Evolutionary conservation across 2,113 vertebrate species (phyloP), one percentile per base, ranked within the genome.

Genomic region (Rissa tridactyla): DNA sequence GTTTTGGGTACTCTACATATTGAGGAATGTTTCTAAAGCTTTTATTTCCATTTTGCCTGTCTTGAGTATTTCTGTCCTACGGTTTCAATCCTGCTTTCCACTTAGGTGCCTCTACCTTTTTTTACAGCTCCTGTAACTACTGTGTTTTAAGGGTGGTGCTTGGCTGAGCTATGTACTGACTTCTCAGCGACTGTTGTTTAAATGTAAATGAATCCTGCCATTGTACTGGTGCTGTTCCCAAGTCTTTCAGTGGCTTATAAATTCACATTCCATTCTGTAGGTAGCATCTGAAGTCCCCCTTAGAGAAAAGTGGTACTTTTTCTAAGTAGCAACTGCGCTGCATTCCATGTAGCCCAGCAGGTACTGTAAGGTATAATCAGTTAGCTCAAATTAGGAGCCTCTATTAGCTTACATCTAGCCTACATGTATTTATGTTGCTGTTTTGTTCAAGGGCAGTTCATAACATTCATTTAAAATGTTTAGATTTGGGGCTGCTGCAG

Each of bases 141-240:
- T 8, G 0, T 17, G 10, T 77, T 90, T 84, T 58, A 32, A 16
- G 47, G 8, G 78, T 17, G 80, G 57, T 30, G 58, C 71, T 62
- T 10, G 18, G 55, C 81, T 52, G 61, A 83, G 79, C 82, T 40
- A 15, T 40, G 38, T 34, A 15, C 46, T 61, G 77, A 68, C 75
- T 72, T 85, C 91, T 81, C 62, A 6, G 46, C 72, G 55, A 22
- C 88, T 16, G 60, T 68, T 77, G 79, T 92, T 93, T 69, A 84
- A 68, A 90, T 86, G 91, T 80, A 88, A 86, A 92, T 94, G 72
- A 95, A 87, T 94, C 66, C 76, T 86, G 81, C 16, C 61, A 7
- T 68, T 92, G 62, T 80, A 34, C 69, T 86, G 70, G 32, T 91
- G 70, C 51, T 85, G 17, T n/a, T 86, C 71, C 54, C 26, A 14